These are phyloP conservation scores for Stegophylla sp. DNA, from an alignment of 2,888 invertebrate species.

Conservation along the genomic window DNA sequence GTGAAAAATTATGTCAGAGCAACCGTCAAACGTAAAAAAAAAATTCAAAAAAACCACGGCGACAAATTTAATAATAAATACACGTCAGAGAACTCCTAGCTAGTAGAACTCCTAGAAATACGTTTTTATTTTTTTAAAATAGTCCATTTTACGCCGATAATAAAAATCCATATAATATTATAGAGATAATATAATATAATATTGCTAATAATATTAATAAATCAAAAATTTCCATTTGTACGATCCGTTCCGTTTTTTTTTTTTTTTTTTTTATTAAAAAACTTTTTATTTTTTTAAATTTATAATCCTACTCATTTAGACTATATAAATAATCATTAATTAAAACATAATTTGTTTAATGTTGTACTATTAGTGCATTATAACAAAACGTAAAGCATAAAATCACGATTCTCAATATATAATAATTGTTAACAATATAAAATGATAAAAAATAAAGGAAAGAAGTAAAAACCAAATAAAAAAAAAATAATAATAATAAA, in stretches of 20 bases:
- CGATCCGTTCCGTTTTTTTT: constrained; percentile 55
- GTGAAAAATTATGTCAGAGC: background rate
- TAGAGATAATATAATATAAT: constrained; percentile 39
- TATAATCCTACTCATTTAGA: constrained; percentile 56
- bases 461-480: constrained; percentile 29
- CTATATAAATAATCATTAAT: constrained; percentile 59
- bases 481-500: constrained; percentile 13
- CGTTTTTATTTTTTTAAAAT: constrained; percentile 42
- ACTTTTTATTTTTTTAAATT: constrained; percentile 34
- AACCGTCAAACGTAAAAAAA: constrained; percentile 22
- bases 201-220: constrained; percentile 52
- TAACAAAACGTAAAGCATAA: constrained; percentile 57
- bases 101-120: constrained; percentile 50
- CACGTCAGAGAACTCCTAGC: constrained; percentile 19
- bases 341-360: constrained; percentile 59
- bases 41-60: constrained; percentile 22
- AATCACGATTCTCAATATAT: constrained; percentile 53
- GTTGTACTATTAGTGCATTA: constrained; percentile 59
- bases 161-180: constrained; percentile 40
- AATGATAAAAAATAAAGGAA: constrained; percentile 54
- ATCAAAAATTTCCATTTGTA: constrained; percentile 53
- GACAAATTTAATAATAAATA: constrained; percentile 42
- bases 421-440: constrained; percentile 52
- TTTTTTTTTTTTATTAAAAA: constrained; percentile 2
- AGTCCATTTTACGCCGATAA: constrained; percentile 40